A percentile compares a stretch with the other conserved stretches of the same genome.
phyloP scores from a whole-genome alignment of 2,888 invertebrate genomes.

The Pyrrhia umbra region DNA sequence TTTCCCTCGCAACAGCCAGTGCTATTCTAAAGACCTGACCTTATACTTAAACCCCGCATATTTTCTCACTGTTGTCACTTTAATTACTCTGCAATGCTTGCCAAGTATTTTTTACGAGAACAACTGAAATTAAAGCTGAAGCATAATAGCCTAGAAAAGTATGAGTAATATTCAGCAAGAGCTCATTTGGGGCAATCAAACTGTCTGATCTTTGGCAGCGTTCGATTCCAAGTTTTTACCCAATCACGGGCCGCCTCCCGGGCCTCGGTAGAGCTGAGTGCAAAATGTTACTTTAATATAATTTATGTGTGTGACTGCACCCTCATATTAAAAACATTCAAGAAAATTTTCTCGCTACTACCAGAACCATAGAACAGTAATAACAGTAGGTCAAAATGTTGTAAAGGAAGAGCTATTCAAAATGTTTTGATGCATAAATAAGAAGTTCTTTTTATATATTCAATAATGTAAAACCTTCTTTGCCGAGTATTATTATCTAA shows the following conservation, averaged over 20 bases:
- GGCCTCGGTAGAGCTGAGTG: constrained; percentile 16
- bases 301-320: constrained; percentile 67
- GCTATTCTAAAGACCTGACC: constrained; percentile 27
- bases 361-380: neutral
- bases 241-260: constrained; percentile 26
- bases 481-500: no score
- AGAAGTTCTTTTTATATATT: no score
- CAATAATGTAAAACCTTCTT: no score
- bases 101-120: constrained; percentile 45
- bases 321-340: constrained; percentile 70
- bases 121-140: constrained; percentile 30
- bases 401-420: no score
- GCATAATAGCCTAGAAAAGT: constrained; percentile 38
- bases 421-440: no score
- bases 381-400: constrained; percentile 16
- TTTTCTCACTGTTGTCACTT: constrained; percentile 55
- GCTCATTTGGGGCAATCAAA: constrained; percentile 47
- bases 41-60: constrained; percentile 39
- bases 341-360: constrained; percentile 59
- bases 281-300: constrained; percentile 56
- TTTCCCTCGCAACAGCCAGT: constrained; percentile 21
- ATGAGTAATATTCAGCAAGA: constrained; percentile 36
- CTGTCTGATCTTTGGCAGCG: constrained; percentile 46
- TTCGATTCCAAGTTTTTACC: constrained; percentile 39
- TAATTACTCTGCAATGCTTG: constrained; percentile 46